A percentile compares a stretch with the other conserved stretches of the same genome.
These are phyloP conservation scores for Bombus turneri DNA, from an alignment of 1,140 invertebrate genomes.

Conservation along the genomic window DNA sequence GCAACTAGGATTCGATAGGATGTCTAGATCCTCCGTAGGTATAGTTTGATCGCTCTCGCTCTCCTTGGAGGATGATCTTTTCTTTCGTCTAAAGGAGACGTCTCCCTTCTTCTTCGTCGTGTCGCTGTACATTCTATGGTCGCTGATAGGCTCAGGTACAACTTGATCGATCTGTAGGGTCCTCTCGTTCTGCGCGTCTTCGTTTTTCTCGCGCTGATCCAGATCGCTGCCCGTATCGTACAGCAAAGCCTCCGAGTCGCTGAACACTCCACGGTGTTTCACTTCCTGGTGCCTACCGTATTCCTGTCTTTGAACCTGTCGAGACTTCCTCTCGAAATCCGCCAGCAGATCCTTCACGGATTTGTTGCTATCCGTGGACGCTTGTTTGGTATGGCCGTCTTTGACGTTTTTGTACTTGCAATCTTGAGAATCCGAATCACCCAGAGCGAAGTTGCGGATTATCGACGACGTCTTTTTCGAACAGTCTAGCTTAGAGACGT, in stretches of 20 bases:
- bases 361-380: slow-evolving; percentile 75
- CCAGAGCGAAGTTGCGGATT: slow-evolving; percentile 68
- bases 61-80: slow-evolving; percentile 20
- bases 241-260: slow-evolving; percentile 82
- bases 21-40: slow-evolving; percentile 62
- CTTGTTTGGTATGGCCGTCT: slow-evolving; percentile 49
- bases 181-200: slow-evolving; percentile 28
- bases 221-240: slow-evolving; percentile 82
- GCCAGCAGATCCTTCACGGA: slow-evolving; percentile 83
- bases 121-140: background rate
- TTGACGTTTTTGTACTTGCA: slow-evolving; percentile 24
- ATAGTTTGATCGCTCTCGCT: slow-evolving; percentile 36
- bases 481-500: slow-evolving; percentile 78
- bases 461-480: slow-evolving; percentile 55
- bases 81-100: slow-evolving; percentile 54
- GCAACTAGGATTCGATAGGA: slow-evolving; percentile 68
- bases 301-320: slow-evolving; percentile 72
- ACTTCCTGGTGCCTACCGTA: slow-evolving; percentile 71
- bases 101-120: slow-evolving; percentile 33
- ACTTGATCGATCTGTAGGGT: background rate
- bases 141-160: slow-evolving; percentile 3
- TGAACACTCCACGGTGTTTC: slow-evolving; percentile 80
- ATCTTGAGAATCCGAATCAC: slow-evolving; percentile 41
- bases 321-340: slow-evolving; percentile 83
- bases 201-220: slow-evolving; percentile 68